Evolutionary conservation across 2,797 vertebrate species (phyloP), one percentile per base, ranked within the genome.

Genomic region (Sarcophilus harrisii): DNA sequence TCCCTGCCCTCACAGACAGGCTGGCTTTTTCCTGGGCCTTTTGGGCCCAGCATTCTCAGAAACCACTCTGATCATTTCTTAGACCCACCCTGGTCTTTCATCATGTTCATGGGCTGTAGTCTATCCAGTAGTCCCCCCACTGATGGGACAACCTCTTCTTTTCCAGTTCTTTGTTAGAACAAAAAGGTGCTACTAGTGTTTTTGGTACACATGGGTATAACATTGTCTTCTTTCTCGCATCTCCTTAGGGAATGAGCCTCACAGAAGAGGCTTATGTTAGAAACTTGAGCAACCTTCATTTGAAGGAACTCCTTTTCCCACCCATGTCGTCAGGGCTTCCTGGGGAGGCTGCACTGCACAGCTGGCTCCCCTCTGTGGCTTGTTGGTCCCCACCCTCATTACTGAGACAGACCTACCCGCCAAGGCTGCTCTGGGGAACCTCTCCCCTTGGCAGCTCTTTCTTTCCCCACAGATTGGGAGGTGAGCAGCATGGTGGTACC

Each of bases 41-140:
- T 38, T 38, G 16, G 38, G n/a, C 73, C 73, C 27, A 3, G 45
- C 16, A 5, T 73, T 32, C 62, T 66, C 32, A 66, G 62, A n/a
- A 66, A 5, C 13, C 14, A 0, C 32, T n/a, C 32, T 32, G 0
- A 6, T n/a, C 14, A n/a, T 12, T 4, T 66, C 32, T 18, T 14
- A 18, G 62, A n/a, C 12, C 30, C n/a, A n/a, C 32, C 16, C 13
- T 66, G 62, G 14, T 38, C n/a, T 81, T 45, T 16, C 16, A 21
- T 38, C 8, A 5, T 14, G 2, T 5, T 13, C 16, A 28, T 38
- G 6, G 38, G 12, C 62, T 1, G 1, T 1, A 1, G 4, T n/a
- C 32, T 16, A 5, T 66, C 14, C 32, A 1, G 3, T 11, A 4
- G 32, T 14, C 30, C 32, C 13, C 12, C 4, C 13, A 28, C 6